Evolutionary conservation across 2,113 vertebrate genomes (phyloP), one percentile per base, ranked within the genome.

Genomic region (Trematomus loennbergii): DNA sequence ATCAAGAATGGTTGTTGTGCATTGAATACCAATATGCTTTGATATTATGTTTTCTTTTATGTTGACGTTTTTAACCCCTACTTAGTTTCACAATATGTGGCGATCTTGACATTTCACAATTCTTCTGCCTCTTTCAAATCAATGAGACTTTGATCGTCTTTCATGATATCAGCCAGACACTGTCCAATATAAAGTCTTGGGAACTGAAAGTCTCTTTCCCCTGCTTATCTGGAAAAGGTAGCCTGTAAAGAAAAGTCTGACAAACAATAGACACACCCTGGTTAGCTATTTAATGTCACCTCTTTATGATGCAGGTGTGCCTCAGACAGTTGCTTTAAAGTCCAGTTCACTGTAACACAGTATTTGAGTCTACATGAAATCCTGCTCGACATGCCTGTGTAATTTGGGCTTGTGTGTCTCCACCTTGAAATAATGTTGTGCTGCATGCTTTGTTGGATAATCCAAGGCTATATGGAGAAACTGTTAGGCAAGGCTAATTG

Each of bases 321-420:
- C 18, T 58, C 52, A 50, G 46, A 60, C 25, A 40, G 16, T 45
- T 25, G 10, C 43, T 25, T 84, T 53, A 82, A 72, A 75, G 43
- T 75, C 46, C 40, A 66, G 10, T 54, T 69, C 25, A 15, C 36
- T 57, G n/a, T 36, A 57, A 9, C 25, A 50, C 8, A 45, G 12
- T 49, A 54, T 67, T 61, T 53, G n/a, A 40, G n/a, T 43, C 12
- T 7, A 52, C 36, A 22, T 12, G 49, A 70, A 72, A 49, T 81
- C 61, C 59, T 64, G 48, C 67, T 61, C 12, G 57, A 54, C 16
- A 18, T 55, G 33, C 55, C 46, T 57, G 17, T 71, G 16, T 71
- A 67, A 87, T 87, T 81, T 75, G 70, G 60, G 33, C 48, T 54
- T 43, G 17, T 81, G 8, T 61, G 20, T 72, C 12, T 53, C 48